These are phyloP conservation scores for Podarcis cretensis DNA, from an alignment of 2,113 vertebrate species.

Conservation along the genomic window DNA sequence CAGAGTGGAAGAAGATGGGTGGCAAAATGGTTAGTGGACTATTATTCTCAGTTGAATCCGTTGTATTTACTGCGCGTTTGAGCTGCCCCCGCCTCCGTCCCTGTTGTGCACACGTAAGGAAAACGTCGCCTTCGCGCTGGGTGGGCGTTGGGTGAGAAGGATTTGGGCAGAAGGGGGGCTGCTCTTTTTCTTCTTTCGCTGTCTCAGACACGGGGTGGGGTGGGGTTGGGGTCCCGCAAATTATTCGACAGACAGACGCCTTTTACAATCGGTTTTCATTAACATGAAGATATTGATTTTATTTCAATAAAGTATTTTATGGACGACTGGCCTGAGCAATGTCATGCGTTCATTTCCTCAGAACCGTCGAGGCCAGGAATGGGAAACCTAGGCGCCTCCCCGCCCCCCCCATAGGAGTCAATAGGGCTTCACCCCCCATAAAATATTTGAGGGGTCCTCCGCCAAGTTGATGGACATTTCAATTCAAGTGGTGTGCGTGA, in stretches of 20 bases:
- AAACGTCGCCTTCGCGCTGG: slow-evolving; percentile 6
- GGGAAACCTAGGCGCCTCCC: not conserved
- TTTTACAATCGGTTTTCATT: slow-evolving; percentile 69
- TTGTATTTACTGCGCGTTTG: slow-evolving; percentile 3
- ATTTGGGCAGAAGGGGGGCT: slow-evolving; percentile 49
- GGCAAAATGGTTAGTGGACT: slow-evolving; percentile 27
- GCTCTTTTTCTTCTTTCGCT: slow-evolving; percentile 40
- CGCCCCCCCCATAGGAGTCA: not conserved
- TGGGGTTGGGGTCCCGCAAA: slow-evolving; percentile 58
- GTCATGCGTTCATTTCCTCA: not conserved
- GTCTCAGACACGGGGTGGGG: slow-evolving; percentile 19
- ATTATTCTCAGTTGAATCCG: slow-evolving; percentile 27
- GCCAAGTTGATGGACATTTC: no score
- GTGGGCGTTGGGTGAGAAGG: not conserved
- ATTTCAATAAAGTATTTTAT: slow-evolving; percentile 85
- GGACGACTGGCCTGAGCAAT: slow-evolving; percentile 44
- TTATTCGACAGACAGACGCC: slow-evolving; percentile 57
- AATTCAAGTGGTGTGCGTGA: no score
- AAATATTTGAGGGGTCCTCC: no score
- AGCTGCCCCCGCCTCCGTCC: not conserved
- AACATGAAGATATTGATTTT: slow-evolving; percentile 76
- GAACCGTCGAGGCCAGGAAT: not conserved
- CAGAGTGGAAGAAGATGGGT: not conserved
- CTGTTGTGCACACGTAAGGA: not conserved
- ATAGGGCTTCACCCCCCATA: not conserved